Evolutionary conservation across 53 echinoderm and acorn worm species (phyloP), one percentile per base, ranked within the genome.

Genomic region (Antedon mediterranea): DNA sequence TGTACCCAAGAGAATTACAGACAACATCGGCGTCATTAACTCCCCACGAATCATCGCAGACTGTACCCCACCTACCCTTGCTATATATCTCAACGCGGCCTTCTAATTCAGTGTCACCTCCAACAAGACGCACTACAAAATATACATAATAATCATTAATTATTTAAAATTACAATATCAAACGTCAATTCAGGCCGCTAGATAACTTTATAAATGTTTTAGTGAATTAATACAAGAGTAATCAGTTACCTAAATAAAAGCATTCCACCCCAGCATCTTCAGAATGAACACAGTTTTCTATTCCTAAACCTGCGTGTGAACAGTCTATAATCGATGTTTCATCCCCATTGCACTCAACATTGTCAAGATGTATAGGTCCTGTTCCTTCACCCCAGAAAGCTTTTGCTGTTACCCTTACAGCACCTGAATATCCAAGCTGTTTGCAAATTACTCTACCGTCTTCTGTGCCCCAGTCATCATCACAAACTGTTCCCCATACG

Each of bases 181-280:
- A n/a, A n/a, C n/a, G n/a, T n/a, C n/a, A n/a, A n/a, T n/a, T n/a
- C n/a, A n/a, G n/a, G n/a, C n/a, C n/a, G n/a, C n/a, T n/a, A n/a
- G n/a, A n/a, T n/a, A n/a, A n/a, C n/a, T n/a, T n/a, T n/a, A n/a
- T n/a, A n/a, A n/a, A n/a, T n/a, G n/a, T n/a, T n/a, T n/a, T n/a
- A n/a, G n/a, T n/a, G n/a, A n/a, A n/a, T n/a, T 6, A 6, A 11
- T 37, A 37, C 4, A 6, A 37, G 4, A 6, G 11, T 11, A 37
- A 37, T 26, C 23, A 18, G 23, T 26, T 26, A 18, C 9, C 57
- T 18, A 26, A 57, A 26, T 57, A 18, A 3, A 26, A 18, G 23
- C 57, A 57, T 18, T 18, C 57, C 2, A 57, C 57, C 5, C 76
- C 76, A 76, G 76, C 76, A 33, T 76, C 76, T 76, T 76, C 76